Percentiles rank a stretch among this genome's conserved stretches.
Evolutionary conservation across 1,140 invertebrate genomes (phyloP).

Genomic region (Mesaphorura yosii): DNA sequence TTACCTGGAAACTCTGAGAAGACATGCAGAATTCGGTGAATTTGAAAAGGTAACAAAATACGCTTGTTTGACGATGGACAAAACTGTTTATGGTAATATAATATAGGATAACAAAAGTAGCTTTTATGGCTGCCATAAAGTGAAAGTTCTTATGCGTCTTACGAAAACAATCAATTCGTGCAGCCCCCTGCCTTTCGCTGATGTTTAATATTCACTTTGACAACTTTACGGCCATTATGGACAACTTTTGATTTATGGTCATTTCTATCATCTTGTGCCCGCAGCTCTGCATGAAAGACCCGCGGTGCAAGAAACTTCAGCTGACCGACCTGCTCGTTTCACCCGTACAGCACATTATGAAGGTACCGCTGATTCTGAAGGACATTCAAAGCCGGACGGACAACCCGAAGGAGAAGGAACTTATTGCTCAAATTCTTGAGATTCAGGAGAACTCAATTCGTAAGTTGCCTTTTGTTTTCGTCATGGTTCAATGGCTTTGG

Average conservation of each 20-base stretch:
- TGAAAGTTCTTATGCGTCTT: too few relatives aligned
- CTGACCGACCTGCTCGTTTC: slow-evolving; percentile 53
- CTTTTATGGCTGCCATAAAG: too few relatives aligned
- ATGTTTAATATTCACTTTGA: too few relatives aligned
- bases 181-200: too few relatives aligned
- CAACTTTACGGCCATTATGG: too few relatives aligned
- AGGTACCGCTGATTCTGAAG: slow-evolving; percentile 51
- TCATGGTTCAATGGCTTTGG: too few relatives aligned
- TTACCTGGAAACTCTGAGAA: slow-evolving; percentile 47
- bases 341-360: slow-evolving; percentile 49
- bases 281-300: slow-evolving; percentile 50
- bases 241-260: too few relatives aligned
- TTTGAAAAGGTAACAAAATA: slow-evolving; percentile 47
- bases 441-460: slow-evolving; percentile 51
- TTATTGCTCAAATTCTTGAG: slow-evolving; percentile 47
- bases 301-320: slow-evolving; percentile 52
- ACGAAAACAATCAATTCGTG: too few relatives aligned
- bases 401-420: slow-evolving; percentile 42
- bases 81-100: too few relatives aligned
- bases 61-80: too few relatives aligned
- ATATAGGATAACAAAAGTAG: too few relatives aligned
- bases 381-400: slow-evolving; percentile 48
- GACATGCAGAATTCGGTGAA: slow-evolving; percentile 48
- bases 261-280: too few relatives aligned
- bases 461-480: slow-evolving; percentile 39